Evolutionary conservation across 1,140 invertebrate species (phyloP), one percentile per base, ranked within the genome.

Genomic region (Diorhabda carinulata): DNA sequence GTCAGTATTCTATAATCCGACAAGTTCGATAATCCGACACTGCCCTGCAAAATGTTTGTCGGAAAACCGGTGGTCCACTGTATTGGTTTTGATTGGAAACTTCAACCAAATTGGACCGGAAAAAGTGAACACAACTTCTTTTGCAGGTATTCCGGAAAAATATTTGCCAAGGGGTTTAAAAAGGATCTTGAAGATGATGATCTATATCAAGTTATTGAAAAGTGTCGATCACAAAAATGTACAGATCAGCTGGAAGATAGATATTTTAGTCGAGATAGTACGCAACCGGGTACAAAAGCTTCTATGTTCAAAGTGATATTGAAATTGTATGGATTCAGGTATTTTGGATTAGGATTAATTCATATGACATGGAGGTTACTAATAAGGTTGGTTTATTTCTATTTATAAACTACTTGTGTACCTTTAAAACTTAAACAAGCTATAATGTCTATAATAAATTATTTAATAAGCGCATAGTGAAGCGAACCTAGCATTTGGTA

Each of bases 181-280:
- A 67, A 67, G 10, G 77, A 76, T 43, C 63, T 78, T 25, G 64
- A 74, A 64, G 77, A 78, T 60, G 70, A 73, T 43, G 77, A 78
- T 60, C 62, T 78, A 43, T 78, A 77, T 58, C 68, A 76, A 61
- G 72, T 77, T 7, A 66, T 73, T 3, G 70, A 70, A 43, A n/a
- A 57, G 3, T 77, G 73, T 40, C 62, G 70, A 60, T 74, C 77
- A 3, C 66, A 70, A 57, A 62, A 47, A 62, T 66, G 70, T n/a
- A 72, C 71, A 3, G 69, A 77, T 41, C 10, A 62, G 56, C 67
- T 77, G 42, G 74, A 77, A 71, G 69, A 74, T 59, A 61, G 67
- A 41, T 77, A 52, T 52, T 8, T 3, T 52, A 52, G n/a, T 52
- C 6, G n/a, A 52, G 47, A 6, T 4, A 52, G 6, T 52, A 52